Evolutionary conservation across 2,113 vertebrate genomes (phyloP).

Genomic region (Chamaea fasciata): DNA sequence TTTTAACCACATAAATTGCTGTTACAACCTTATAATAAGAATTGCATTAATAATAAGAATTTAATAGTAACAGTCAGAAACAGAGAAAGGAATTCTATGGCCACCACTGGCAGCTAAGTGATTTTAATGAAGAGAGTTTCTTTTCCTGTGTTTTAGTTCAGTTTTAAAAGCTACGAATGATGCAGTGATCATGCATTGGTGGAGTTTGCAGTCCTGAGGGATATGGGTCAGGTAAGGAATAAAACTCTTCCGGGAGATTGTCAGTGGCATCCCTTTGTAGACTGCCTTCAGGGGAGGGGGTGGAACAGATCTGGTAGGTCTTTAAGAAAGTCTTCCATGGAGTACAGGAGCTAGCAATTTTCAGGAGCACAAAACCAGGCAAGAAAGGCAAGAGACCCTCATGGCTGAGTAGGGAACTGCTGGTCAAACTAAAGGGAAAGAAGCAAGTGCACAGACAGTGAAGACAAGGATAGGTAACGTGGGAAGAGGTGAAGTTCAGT

Average conservation of each 20-base stretch:
- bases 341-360: neutral
- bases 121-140: constrained; percentile 35
- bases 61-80: neutral
- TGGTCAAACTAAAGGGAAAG: neutral
- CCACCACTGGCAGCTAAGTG: neutral
- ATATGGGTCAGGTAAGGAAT: neutral
- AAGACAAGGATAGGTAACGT: neutral
- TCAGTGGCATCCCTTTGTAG: neutral
- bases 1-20: neutral
- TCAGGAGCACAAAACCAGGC: neutral
- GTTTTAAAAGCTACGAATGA: neutral
- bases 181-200: neutral
- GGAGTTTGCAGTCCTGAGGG: neutral
- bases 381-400: neutral
- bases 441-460: neutral
- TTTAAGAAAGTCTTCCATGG: neutral
- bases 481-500: neutral
- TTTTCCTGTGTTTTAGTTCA: neutral
- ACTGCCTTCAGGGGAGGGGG: neutral
- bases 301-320: neutral
- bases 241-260: neutral
- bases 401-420: neutral
- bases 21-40: constrained; percentile 1
- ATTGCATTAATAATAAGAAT: constrained; percentile 36
- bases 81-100: neutral